phyloP scores from a whole-genome alignment of 2,888 invertebrate genomes.

The Synanthedon formicaeformis region DNA sequence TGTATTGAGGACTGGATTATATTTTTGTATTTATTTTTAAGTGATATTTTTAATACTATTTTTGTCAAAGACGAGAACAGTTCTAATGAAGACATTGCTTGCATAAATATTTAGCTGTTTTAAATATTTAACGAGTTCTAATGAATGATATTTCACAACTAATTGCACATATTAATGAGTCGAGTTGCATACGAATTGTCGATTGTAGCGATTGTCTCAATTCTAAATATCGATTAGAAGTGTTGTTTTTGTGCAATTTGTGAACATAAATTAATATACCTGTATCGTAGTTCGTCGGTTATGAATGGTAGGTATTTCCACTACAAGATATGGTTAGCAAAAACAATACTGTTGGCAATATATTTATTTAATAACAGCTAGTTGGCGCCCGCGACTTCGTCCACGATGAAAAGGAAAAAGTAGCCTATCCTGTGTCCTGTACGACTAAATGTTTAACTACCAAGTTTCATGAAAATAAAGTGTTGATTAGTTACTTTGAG shows the following conservation, averaged over 20 bases:
- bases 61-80: background rate
- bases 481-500: too few relatives aligned
- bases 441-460: too few relatives aligned
- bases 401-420: too few relatives aligned
- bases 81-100: background rate
- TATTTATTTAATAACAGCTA: background rate
- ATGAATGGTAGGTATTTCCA: background rate
- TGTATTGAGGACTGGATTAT: too few relatives aligned
- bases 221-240: constrained; percentile 21
- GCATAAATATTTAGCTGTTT: constrained; percentile 29
- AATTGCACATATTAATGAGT: constrained; percentile 42
- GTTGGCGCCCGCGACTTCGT: too few relatives aligned
- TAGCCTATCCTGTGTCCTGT: too few relatives aligned
- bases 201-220: constrained; percentile 44
- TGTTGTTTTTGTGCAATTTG: constrained; percentile 10
- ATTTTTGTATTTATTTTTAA: too few relatives aligned
- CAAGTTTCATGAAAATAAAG: too few relatives aligned
- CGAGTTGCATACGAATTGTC: constrained; percentile 59
- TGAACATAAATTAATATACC: background rate
- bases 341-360: background rate
- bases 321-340: background rate
- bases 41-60: background rate
- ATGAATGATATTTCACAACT: constrained; percentile 54
- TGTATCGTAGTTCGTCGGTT: background rate
- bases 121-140: constrained; percentile 63